Evolutionary conservation across 2,113 vertebrate genomes (phyloP), one percentile per base, ranked within the genome.

Genomic region (Condylura cristata): DNA sequence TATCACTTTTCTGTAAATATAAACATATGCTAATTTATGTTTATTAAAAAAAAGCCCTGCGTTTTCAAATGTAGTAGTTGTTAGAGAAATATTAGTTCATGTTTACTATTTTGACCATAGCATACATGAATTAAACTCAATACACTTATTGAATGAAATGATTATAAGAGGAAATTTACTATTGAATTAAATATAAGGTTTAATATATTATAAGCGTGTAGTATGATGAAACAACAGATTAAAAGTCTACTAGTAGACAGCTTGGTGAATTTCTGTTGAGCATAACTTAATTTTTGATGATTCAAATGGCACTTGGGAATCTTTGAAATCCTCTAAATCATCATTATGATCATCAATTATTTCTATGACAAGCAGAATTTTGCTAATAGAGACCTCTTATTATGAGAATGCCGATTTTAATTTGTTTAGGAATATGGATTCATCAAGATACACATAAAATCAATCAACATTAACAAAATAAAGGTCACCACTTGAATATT

Each of bases 391-490:
- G 53, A 68, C 41, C 34, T 93, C 34, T 86, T 86, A 91, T 66
- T 91, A 75, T 66, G 53, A 22, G 71, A 91, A 93, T 94, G 39
- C 14, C 88, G 44, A 92, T 93, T 90, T 93, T 91, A 95, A 95
- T 92, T 93, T 95, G 48, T 53, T 95, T 90, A 91, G 60, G 37
- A 93, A 87, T 92, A 76, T 72, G 7, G 18, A 84, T 87, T 94
- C 39, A 66, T 89, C 60, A 88, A 65, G 26, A 68, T 60, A 20
- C 48, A 83, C 22, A 87, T 66, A 79, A 91, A 91, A 75, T 90
- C 56, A 86, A 86, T 70, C 53, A 76, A 28, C 34, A 60, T 37
- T 34, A 26, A 74, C 76, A 37, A 91, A 58, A 48, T 41, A 76
- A 84, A 94, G 20, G 20, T 92, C 8, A 18, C 26, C 39, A 34